A percentile compares a stretch with the other conserved stretches of the same genome.
Evolutionary conservation across 2,888 invertebrate species (phyloP).

Genomic region (Portevinia maculata): DNA sequence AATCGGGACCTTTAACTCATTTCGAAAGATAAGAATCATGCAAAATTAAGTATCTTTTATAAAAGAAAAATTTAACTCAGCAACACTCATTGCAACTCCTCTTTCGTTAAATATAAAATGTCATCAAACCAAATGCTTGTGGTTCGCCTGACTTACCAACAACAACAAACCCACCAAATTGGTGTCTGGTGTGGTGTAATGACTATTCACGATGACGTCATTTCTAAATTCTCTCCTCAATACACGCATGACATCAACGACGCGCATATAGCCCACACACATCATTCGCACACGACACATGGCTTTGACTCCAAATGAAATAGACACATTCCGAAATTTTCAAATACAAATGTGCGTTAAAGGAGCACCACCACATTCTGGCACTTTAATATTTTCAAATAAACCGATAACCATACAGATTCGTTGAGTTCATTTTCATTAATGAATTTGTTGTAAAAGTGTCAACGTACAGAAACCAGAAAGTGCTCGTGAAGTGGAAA

Average conservation of each 20-base stretch:
- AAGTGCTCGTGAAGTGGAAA: constrained; percentile 35
- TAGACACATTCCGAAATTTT: constrained; percentile 30
- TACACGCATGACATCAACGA: constrained; percentile 24
- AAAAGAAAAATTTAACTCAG: not conserved
- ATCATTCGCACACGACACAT: constrained; percentile 37
- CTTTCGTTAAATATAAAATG: constrained; percentile 46
- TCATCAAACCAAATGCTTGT: not conserved
- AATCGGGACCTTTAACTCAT: too few relatives aligned
- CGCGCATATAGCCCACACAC: constrained; percentile 4
- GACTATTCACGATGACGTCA: constrained; percentile 58
- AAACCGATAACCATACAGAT: constrained; percentile 47
- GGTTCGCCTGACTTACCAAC: too few relatives aligned
- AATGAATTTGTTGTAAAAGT: constrained; percentile 70
- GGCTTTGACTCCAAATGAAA: constrained; percentile 34
- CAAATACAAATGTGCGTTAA: constrained; percentile 65
- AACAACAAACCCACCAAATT: constrained; percentile 26
- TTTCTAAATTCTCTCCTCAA: constrained; percentile 49
- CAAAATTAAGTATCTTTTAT: not conserved
- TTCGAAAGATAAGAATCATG: too few relatives aligned
- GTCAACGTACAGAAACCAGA: constrained; percentile 67
- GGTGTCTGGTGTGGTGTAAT: too few relatives aligned
- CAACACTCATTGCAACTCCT: constrained; percentile 17
- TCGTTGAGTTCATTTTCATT: constrained; percentile 69
- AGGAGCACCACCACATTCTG: constrained; percentile 20
- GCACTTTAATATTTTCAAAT: constrained; percentile 64